Base-by-base conservation (phyloP, 1,140 invertebrate species). In the Bombus consobrinus region DNA sequence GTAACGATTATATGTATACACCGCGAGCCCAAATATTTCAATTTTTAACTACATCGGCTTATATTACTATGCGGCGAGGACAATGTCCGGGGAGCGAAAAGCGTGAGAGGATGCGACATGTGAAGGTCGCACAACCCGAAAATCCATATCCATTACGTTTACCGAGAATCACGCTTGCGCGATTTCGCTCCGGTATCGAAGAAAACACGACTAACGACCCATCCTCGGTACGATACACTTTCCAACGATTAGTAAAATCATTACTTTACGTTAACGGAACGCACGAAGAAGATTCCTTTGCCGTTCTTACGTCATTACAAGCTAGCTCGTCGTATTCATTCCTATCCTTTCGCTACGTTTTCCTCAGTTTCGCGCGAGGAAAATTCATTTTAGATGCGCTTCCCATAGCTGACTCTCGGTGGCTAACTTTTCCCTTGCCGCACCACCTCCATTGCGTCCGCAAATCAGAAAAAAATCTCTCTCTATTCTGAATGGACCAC, bases 111-210 rank as follows among this genome's bases (percentile, higher is more conserved):
- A 88, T 88, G 87, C 90, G 91, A 82, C 88, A 87, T 74, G 90
- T 91, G 91, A 94, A 93, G 91, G 92, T 93, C 90, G 90, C 88
- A 83, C 37, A 73, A 89, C 87, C 92, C 91, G 91, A 94, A 94
- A 94, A 94, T 94, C 93, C 93, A 94, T 94, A 94, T 89, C 91
- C 78, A 86, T 90, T 87, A 86, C 85, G 74, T 78, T 86, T 82
- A 59, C 79, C 64, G 41, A 83, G 62, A 47, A 47, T 84, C 86
- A 88, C 91, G 90, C 91, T 85, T 89, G 89, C 91, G 88, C 85
- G 85, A 85, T 62, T 80, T 74, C 47, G 74, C 62, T 68, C 53
- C 77, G 73, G 68, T 39, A 86, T 87, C 82, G 72, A 89, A 85
- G 88, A 87, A 85, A 85, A 75, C 69, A 41, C 12, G 39, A 41